phyloP scores from a whole-genome alignment of 2,113 vertebrate species.

The Pleuronectes platessa region DNA sequence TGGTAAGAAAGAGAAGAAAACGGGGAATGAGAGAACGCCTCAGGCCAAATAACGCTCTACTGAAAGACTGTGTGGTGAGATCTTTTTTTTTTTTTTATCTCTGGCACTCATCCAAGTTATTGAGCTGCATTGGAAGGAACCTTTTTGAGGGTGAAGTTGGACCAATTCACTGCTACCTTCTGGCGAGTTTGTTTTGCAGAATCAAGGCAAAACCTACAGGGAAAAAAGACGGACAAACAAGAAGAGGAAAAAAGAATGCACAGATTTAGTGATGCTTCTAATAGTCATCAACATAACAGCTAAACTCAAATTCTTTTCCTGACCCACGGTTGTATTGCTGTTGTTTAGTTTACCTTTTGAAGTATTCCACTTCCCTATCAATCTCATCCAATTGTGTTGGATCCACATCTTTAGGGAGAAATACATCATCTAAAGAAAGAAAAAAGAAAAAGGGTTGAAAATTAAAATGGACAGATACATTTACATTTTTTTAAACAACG shows the following conservation, averaged over 20 bases:
- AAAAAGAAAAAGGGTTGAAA: background rate
- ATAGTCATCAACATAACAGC: background rate
- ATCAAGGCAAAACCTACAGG: conserved; percentile 95
- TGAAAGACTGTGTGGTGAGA: conserved; percentile 72
- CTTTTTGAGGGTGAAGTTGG: conserved; percentile 99
- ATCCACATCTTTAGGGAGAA: conserved; percentile 97
- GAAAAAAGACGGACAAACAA: conserved; percentile 7
- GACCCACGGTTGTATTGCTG: background rate
- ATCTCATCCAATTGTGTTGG: conserved; percentile 97
- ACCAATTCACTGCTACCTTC: conserved; percentile 99
- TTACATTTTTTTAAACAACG: too few relatives aligned
- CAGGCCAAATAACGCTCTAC: conserved; percentile 68
- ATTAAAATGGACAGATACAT: too few relatives aligned
- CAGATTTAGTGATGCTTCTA: background rate
- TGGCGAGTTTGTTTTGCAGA: conserved; percentile 98
- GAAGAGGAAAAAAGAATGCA: background rate
- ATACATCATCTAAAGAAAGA: conserved; percentile 90
- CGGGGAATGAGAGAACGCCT: conserved; percentile 75
- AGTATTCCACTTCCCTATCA: conserved; percentile 98
- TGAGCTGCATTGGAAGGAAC: conserved; percentile 94
- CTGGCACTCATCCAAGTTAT: conserved; percentile 82
- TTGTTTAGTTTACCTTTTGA: conserved; percentile 88
- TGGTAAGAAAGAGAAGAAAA: conserved; percentile 70
- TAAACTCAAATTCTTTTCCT: background rate
- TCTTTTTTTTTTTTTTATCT: conserved; percentile 33